Conservation (phyloP, 30 jellyfish, hydroid and myxozoan species). For the Catostylus mosaicus region DNA sequence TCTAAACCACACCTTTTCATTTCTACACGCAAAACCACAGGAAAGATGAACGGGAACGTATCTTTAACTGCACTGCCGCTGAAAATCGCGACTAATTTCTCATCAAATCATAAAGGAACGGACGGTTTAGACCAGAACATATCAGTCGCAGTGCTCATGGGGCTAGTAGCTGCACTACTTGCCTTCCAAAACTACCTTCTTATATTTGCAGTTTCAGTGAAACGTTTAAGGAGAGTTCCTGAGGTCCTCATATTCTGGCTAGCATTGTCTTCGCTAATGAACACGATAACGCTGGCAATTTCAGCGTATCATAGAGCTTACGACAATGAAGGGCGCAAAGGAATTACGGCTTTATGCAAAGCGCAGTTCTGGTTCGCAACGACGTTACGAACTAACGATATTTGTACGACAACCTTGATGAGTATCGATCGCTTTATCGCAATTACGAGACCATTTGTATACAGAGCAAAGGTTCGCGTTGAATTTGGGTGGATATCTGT, state of each 20-base stretch:
- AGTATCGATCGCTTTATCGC: conserved; percentile 62
- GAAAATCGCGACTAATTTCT: neutral
- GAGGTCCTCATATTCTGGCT: conserved; percentile 44
- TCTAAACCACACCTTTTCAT: neutral
- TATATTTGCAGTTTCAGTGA: conserved; percentile 37
- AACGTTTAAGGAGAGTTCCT: conserved; percentile 35
- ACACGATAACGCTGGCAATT: conserved; percentile 15
- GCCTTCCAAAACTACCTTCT: conserved; percentile 57
- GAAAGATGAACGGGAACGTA: neutral
- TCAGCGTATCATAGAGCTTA: conserved; percentile 31
- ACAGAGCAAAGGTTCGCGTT: conserved; percentile 30
- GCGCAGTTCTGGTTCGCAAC: conserved; percentile 52
- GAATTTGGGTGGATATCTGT: conserved; percentile 46
- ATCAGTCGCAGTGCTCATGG: conserved; percentile 35
- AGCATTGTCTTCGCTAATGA: conserved; percentile 35
- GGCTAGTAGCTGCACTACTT: conserved; percentile 10
- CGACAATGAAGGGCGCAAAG: conserved; percentile 26
- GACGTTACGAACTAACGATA: conserved; percentile 41
- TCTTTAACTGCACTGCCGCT: neutral
- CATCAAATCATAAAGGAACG: neutral
- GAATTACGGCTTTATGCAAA: conserved; percentile 26
- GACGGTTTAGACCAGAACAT: neutral
- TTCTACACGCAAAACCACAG: too few relatives aligned
- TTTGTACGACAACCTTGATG: conserved; percentile 48
- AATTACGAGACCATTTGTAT: conserved; percentile 44